phyloP scores from a whole-genome alignment of 2,888 invertebrate genomes.

The Lithophane semibrunnea region DNA sequence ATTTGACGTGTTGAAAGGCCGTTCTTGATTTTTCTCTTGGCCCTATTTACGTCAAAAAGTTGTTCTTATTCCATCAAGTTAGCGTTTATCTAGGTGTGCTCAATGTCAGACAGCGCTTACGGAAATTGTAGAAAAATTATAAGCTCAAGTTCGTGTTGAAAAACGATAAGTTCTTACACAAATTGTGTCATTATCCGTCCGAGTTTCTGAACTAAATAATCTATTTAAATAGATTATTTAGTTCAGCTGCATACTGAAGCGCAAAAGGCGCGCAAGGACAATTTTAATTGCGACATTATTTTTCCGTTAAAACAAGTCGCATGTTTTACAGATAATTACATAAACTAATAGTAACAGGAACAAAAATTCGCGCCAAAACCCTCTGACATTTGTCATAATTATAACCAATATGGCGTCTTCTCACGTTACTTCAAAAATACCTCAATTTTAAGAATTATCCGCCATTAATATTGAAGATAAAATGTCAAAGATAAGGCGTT shows the following conservation, averaged over 20 bases:
- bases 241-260: conserved; percentile 17
- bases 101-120: not conserved
- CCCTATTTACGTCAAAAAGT: conserved; percentile 17
- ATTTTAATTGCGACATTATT: conserved; percentile 27
- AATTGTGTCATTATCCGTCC: conserved; percentile 15
- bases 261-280: conserved; percentile 19
- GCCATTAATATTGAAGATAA: conserved; percentile 59
- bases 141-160: not conserved
- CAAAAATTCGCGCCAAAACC: conserved; percentile 32
- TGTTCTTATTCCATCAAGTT: conserved; percentile 22
- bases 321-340: conserved; percentile 21
- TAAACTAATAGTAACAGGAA: conserved; percentile 43
- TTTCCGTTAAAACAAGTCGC: conserved; percentile 15
- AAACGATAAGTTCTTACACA: conserved; percentile 17
- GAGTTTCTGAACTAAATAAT: conserved; percentile 26
- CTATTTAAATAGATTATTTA: conserved; percentile 26
- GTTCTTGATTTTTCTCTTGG: conserved; percentile 37
- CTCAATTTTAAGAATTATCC: conserved; percentile 34
- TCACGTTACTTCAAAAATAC: conserved; percentile 58
- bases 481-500: conserved; percentile 58
- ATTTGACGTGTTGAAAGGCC: conserved; percentile 21
- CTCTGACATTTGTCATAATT: conserved; percentile 49
- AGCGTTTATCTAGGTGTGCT: not conserved
- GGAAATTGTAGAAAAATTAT: conserved; percentile 1
- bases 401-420: conserved; percentile 45